These are phyloP conservation scores for Homarus americanus DNA, from an alignment of 1,140 invertebrate species.

Conservation along the genomic window DNA sequence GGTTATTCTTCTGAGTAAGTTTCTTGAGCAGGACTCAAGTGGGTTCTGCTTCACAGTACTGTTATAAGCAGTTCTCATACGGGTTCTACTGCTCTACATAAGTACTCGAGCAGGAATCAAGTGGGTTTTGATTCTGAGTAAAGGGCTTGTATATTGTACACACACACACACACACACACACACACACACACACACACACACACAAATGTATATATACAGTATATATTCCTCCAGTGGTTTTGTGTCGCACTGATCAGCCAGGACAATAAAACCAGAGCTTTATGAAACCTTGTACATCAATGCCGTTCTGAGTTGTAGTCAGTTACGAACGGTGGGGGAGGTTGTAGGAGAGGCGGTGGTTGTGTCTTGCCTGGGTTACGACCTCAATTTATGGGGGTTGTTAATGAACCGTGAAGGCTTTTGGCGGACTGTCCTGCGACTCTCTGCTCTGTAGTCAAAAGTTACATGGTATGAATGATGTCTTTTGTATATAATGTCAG, in stretches of 20 bases:
- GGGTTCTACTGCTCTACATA: background rate
- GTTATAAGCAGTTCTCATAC: background rate
- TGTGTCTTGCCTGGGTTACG: too few species aligned
- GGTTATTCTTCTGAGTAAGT: too few species aligned
- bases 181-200: background rate
- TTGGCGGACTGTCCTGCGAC: too few species aligned
- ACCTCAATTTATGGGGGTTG: background rate
- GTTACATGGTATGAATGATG: too few species aligned
- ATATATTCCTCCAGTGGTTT: background rate
- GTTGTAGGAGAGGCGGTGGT: background rate
- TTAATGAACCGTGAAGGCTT: too few species aligned
- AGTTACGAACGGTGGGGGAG: background rate
- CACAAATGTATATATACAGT: background rate
- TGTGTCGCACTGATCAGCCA: background rate
- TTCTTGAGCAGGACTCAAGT: too few species aligned
- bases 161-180: background rate
- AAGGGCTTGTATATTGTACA: background rate
- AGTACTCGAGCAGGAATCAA: too few species aligned
- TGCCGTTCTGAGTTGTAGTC: background rate
- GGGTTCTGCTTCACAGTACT: too few species aligned
- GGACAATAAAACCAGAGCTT: conserved; percentile 27
- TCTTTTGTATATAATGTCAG: too few species aligned
- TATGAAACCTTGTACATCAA: background rate
- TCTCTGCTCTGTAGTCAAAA: too few species aligned
- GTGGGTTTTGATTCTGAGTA: background rate